phyloP scores from a whole-genome alignment of 2,888 invertebrate species.

The Brachyptera putata region DNA sequence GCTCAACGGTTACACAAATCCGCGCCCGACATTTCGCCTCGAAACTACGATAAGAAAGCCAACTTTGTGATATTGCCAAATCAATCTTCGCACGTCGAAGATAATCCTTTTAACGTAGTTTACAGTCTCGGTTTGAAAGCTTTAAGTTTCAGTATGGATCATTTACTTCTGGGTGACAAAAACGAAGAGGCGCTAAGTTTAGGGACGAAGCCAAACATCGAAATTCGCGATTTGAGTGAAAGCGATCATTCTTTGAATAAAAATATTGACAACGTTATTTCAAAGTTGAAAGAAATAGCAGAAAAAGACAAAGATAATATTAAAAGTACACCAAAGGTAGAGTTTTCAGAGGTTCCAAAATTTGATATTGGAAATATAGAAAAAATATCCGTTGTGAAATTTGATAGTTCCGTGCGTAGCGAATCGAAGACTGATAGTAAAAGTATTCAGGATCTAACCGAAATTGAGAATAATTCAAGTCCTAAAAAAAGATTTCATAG shows the following conservation, averaged over 20 bases:
- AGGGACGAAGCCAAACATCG: neutral
- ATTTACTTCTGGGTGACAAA: no score
- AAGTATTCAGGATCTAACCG: neutral
- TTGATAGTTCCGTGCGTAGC: neutral
- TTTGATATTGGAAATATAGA: no score
- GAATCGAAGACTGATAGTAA: neutral
- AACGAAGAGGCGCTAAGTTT: neutral
- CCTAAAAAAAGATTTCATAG: neutral
- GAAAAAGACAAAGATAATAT: neutral
- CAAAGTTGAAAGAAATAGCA: neutral
- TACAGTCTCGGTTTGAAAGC: slow-evolving; percentile 34
- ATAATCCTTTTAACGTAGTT: slow-evolving; percentile 28
- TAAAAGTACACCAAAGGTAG: no score
- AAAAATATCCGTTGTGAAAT: neutral
- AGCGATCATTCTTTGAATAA: neutral
- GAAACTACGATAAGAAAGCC: neutral
- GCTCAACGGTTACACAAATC: slow-evolving; percentile 38
- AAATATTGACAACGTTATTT: slow-evolving; percentile 6
- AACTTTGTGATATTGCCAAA: neutral
- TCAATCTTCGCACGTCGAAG: neutral
- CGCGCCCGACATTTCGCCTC: neutral
- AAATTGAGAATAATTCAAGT: neutral
- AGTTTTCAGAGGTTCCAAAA: no score
- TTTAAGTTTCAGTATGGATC: slow-evolving; percentile 37
- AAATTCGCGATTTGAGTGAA: neutral